These are phyloP conservation scores for Drosophila longiperda DNA, from an alignment of 2,888 invertebrate species.

Conservation along the genomic window DNA sequence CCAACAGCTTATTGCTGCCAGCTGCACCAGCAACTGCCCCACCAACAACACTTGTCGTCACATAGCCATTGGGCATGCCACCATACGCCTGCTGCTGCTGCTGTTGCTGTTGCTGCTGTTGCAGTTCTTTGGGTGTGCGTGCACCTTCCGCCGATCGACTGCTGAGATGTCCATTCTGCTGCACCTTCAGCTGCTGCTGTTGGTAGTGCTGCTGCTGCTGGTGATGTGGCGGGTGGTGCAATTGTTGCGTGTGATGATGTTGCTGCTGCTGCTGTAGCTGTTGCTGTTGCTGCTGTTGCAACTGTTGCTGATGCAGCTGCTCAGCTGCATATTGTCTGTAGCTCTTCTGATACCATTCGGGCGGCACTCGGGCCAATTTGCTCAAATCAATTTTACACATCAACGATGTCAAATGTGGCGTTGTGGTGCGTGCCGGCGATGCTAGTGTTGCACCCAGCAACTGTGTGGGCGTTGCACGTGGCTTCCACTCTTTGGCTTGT, in stretches of 20 bases:
- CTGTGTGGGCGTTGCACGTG: conserved; percentile 79
- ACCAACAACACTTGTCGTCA: not conserved
- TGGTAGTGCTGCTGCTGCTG: conserved; percentile 49
- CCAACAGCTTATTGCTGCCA: conserved; percentile 14
- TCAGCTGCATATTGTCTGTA: conserved; percentile 66
- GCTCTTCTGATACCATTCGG: conserved; percentile 80
- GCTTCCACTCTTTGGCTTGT: conserved; percentile 57
- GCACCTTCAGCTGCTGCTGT: conserved; percentile 47
- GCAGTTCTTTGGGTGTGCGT: conserved; percentile 72
- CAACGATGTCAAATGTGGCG: conserved; percentile 72
- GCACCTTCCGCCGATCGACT: conserved; percentile 70
- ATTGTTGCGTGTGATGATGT: conserved; percentile 57
- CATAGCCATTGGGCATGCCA: conserved; percentile 60
- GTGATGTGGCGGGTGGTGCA: conserved; percentile 48
- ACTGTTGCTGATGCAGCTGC: no score
- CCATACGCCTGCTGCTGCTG: conserved; percentile 24
- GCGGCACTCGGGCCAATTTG: conserved; percentile 77
- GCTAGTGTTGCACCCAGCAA: conserved; percentile 56
- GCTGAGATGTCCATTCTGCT: conserved; percentile 75
- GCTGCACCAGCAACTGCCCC: conserved; percentile 4
- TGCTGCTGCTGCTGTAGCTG: conserved; percentile 58
- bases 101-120: conserved; percentile 1
- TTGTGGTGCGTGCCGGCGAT: conserved; percentile 63
- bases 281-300: conserved; percentile 59
- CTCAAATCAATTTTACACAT: conserved; percentile 84